Evolutionary conservation across 2,113 vertebrate species (phyloP), one percentile per base, ranked within the genome.

Genomic region (Poecile atricapillus): DNA sequence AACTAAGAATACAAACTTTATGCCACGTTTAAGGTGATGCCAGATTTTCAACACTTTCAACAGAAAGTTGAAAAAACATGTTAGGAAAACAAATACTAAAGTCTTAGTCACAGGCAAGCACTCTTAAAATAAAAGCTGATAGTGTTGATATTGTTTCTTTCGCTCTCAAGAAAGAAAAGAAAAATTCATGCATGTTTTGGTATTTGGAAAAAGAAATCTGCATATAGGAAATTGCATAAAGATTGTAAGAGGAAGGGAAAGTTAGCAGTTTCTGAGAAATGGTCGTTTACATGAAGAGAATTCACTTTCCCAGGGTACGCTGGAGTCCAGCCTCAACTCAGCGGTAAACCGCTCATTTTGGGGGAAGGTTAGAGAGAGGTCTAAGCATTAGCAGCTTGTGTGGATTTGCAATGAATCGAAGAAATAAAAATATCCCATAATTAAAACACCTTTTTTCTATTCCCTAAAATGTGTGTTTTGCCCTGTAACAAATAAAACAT

Each of bases 401-500:
- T 89, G 20, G 9, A 28, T 60, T 37, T 31, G 22, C 41, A 74
- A 5, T 31, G 9, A 87, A 46, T 7, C 35, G n/a, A 87, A 80
- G 22, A 87, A 83, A n/a, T 41, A 19, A 30, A 47, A 75, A 10
- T 22, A 2, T 0, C 8, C 2, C 7, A 12, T 13, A 31, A 3
- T 46, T 82, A 13, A 11, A 71, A 6, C 71, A 59, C 8, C 3
- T 4, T 8, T n/a, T 71, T 86, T 14, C 7, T 39, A 4, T 43
- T 81, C 56, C 30, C 64, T 64, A 17, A 16, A 28, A 55, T 47
- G 17, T 12, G 8, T 52, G 35, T 64, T 80, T 83, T 73, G 9
- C 47, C 37, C 1, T 14, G 4, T 0, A 0, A n/a, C n/a, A 73
- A 37, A 77, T 5, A 59, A 80, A 59, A 56, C 5, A 35, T 41